A percentile compares a stretch with the other conserved stretches of the same genome.
phyloP scores from a whole-genome alignment of 2,888 invertebrate species.

The Erebia ligea region DNA sequence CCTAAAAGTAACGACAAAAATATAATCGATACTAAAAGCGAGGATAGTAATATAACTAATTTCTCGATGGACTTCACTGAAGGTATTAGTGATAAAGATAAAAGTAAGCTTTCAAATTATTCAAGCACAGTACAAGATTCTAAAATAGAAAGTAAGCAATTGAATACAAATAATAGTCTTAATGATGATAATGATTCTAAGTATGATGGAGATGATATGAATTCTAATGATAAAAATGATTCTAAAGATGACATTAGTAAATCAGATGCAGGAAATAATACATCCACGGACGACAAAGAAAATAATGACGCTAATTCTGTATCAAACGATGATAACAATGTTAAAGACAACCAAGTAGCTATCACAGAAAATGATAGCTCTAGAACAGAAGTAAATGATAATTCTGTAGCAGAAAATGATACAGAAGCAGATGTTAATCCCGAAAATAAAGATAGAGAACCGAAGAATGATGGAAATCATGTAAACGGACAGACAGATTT shows the following conservation, averaged over 20 bases:
- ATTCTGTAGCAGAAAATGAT: slow-evolving; percentile 5
- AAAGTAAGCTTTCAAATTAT: background rate
- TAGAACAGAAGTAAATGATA: background rate
- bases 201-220: background rate
- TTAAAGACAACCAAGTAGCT: background rate
- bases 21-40: slow-evolving; percentile 4
- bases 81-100: background rate
- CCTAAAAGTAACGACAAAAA: background rate
- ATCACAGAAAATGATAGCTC: background rate
- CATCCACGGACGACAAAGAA: background rate
- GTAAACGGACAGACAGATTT: slow-evolving; percentile 28
- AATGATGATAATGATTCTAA: background rate
- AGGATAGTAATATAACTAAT: background rate
- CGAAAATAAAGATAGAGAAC: slow-evolving; percentile 12
- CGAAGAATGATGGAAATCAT: slow-evolving; percentile 1
- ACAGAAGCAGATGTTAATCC: background rate
- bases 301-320: background rate
- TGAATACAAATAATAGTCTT: background rate
- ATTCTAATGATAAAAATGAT: background rate
- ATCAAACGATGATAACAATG: slow-evolving; percentile 1
- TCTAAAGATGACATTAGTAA: background rate
- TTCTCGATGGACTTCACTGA: background rate
- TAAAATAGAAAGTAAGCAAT: background rate
- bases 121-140: background rate
- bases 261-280: background rate